Conservation (phyloP, 1,140 invertebrate genomes). For the Sycobia sp. region DNA sequence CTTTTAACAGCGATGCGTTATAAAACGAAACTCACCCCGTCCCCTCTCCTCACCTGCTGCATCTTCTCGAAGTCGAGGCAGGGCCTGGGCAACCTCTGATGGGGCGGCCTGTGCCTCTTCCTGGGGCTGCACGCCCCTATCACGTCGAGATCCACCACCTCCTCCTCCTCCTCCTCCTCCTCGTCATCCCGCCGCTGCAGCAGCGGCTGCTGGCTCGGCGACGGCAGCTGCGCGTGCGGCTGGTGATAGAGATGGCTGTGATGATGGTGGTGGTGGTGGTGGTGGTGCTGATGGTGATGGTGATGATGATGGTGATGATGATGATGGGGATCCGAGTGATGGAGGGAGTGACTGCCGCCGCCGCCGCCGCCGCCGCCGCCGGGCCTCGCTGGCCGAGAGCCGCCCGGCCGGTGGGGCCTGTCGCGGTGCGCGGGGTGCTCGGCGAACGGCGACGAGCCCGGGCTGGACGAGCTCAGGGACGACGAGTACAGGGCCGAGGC, state of each 20-base stretch:
- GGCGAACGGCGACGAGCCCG: conserved; percentile 66
- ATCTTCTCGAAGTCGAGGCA: conserved; percentile 96
- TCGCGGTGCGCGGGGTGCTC: conserved; percentile 66
- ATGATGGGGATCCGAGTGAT: too few species aligned
- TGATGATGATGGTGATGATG: conserved; percentile 46
- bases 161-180: conserved; percentile 42
- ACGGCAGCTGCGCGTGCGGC: conserved; percentile 37
- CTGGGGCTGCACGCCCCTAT: conserved; percentile 66
- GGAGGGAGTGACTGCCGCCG: too few species aligned
- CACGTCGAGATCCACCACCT: conserved; percentile 48
- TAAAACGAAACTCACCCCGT: too few species aligned
- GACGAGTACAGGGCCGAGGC: conserved; percentile 51
- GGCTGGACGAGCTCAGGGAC: not conserved
- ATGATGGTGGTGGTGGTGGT: conserved; percentile 39
- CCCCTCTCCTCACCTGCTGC: conserved; percentile 87
- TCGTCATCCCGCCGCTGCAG: conserved; percentile 25
- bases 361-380: conserved; percentile 1
- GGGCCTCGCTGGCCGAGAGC: too few species aligned
- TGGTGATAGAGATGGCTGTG: conserved; percentile 43
- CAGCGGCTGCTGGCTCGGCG: conserved; percentile 37
- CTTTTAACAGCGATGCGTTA: too few species aligned
- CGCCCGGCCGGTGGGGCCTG: not conserved
- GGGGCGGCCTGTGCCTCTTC: conserved; percentile 68
- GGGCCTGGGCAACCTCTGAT: conserved; percentile 76
- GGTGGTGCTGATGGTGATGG: too few species aligned